Base-by-base conservation (phyloP, 2,888 invertebrate species). In the Octodonta nipae region DNA sequence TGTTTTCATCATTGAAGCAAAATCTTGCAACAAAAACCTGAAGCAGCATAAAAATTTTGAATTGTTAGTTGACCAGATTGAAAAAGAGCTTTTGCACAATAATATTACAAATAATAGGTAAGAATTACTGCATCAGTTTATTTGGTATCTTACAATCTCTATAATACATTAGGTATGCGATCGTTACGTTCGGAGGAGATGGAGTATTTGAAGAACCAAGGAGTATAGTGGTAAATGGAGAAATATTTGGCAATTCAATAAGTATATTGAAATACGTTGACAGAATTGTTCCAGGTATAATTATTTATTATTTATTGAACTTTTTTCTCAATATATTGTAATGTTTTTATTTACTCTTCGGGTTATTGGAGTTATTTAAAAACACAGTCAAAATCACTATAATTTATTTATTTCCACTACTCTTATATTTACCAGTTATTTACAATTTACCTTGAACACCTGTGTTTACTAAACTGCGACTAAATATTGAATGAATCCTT, bases 1-100 rank as follows among this genome's bases (percentile, higher is more conserved):
- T 0, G 84, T 92, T 32, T 85, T 93, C 58, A 75, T 93, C 32
- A 70, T 92, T 1, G 91, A 93, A 53, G 86, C 88, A 2, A 81
- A 82, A 45, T 64, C 68, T 4, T 92, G 92, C 58, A 92, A 91
- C 63, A 66, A 66, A 40, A 73, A 79, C 44, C 57, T 85, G 1
- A 67, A 70, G 20, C 67, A 66, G 35, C 68, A 65, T 32, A 77
- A 75, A 49, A 83, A 76, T 46, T 70, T 86, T 30, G 78, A 79
- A 49, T 62, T 71, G 3, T 65, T 88, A 24, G 60, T 82, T 0
- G 68, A 70, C 27, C 70, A 73, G 5, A 60, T 87, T 26, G 73
- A 78, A 42, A 78, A 75, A 42, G 83, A 83, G 49, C 56, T 88
- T 20, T 64, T 61, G 11, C 74, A 71, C 2, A 66, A 67, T 24